Base-by-base conservation (phyloP, 2,888 invertebrate genomes). In the Loripinus fragilis region DNA sequence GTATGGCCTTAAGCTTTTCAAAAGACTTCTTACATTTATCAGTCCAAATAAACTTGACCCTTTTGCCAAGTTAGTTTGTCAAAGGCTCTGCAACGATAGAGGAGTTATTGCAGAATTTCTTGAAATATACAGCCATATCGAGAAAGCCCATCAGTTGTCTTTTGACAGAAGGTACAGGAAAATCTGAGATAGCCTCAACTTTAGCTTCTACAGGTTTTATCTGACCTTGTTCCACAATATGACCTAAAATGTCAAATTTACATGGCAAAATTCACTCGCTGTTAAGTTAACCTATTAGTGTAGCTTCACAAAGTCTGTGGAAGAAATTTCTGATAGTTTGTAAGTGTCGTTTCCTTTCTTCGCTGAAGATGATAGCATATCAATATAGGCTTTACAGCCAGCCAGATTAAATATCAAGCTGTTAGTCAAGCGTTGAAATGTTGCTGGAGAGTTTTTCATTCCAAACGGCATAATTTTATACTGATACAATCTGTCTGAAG, bases 381-480 rank as follows among this genome's bases (percentile, higher is more conserved):
- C 83, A n/a, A 86, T 80, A 45, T 84, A 86, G 0, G 72, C 77
- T 7, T 79, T 74, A 65, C 69, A 76, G 3, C 73, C 65, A 15
- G 76, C 55, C 8, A 84, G 20, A 33, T 64, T 74, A 38, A 65
- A 17, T 0, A 76, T 60, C 0, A 82, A 42, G 1, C 5, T 25
- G 45, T 84, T 83, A 10, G 83, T 64, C n/a, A 86, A 65, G 0
- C 86, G 55, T 38, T 83, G 79, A 67, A 86, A 87, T 1, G 83
- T 81, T 10, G 80, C 81, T 15, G 81, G 73, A 15, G 79, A 67
- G 48, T 83, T 83, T 75, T 82, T 83, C 80, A 87, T 80, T 5
- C 85, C 86, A 69, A 87, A 85, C 15, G 80, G 82, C 78, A 86
- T 82, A 8, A 85, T 85, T 30, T 78, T 76, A 42, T 83, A 85